Evolutionary conservation across 2,888 invertebrate species (phyloP), one percentile per base, ranked within the genome.

Genomic region (Drosophila gaucha): DNA sequence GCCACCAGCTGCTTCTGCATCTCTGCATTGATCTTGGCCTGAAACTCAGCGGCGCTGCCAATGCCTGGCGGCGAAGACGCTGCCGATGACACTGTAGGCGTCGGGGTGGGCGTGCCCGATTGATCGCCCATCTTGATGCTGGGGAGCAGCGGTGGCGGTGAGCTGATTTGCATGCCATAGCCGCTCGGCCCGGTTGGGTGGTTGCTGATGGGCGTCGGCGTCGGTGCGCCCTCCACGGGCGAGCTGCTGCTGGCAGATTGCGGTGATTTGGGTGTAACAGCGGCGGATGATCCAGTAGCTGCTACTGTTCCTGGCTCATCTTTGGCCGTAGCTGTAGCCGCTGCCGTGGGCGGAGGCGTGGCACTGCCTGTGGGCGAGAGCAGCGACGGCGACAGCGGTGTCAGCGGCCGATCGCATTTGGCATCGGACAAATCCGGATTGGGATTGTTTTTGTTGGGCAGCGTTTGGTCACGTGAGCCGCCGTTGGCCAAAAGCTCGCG

Each of bases 391-490:
- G 91, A 91, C 4, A 92, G 74, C 0, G 92, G 91, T 36, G 94
- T 95, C 9, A 94, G 93, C 0, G 95, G 95, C 62, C 95, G 95
- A 91, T 97, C 96, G 12, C 95, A 95, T 87, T 96, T 96, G 1
- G 96, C 97, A 90, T 98, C 98, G 74, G 97, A 97, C 44, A 98
- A 92, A 90, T 98, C 98, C 0, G 98, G 98, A 91, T 98, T 97
- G 0, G 98, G 98, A 91, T 98, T 98, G 93, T 97, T 98, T 91
- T 98, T 98, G 92, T 97, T 98, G 0, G 98, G 98, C 22, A 99
- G 93, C 0, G 98, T 98, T 91, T 98, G 98, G 89, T 98, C 98
- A 26, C 98, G 94, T 6, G 97, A 97, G 2, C 98, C 98, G 0
- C 98, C 98, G 18, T 95, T 96, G 0, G 98, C 98, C 22, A 99